Evolutionary conservation across 2,888 invertebrate genomes (phyloP).

Genomic region (Acanthococcus lagerstroemiae): DNA sequence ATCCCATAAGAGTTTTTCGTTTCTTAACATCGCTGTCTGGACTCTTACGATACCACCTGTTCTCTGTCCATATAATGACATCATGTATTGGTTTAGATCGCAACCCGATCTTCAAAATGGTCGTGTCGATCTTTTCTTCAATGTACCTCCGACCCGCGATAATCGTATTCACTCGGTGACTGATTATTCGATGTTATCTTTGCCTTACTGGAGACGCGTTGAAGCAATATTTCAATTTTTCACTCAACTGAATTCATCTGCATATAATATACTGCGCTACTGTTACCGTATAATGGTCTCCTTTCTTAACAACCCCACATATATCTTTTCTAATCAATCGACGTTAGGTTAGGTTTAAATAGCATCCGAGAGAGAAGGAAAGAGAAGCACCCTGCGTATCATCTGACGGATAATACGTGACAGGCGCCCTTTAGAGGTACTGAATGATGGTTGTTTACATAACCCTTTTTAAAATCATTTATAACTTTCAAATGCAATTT

Average conservation of each 20-base stretch:
- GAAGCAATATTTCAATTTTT: slow-evolving; percentile 29
- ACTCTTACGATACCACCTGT: too few relatives aligned
- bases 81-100: too few relatives aligned
- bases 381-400: slow-evolving; percentile 22
- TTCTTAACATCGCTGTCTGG: too few relatives aligned
- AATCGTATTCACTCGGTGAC: not conserved
- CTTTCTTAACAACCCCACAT: not conserved
- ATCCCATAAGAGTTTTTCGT: too few relatives aligned
- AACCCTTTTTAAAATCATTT: slow-evolving; percentile 29
- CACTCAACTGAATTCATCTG: slow-evolving; percentile 30
- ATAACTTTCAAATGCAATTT: slow-evolving; percentile 30
- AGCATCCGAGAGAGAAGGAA: too few relatives aligned
- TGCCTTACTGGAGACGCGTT: slow-evolving; percentile 14
- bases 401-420: slow-evolving; percentile 14
- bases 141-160: too few relatives aligned
- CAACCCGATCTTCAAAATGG: too few relatives aligned
- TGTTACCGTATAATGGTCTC: not conserved
- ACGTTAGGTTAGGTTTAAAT: not conserved
- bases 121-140: too few relatives aligned
- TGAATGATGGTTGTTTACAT: slow-evolving; percentile 25
- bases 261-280: slow-evolving; percentile 18
- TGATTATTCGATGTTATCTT: slow-evolving; percentile 24
- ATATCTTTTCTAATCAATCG: slow-evolving; percentile 24
- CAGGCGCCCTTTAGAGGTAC: slow-evolving; percentile 22
- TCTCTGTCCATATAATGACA: too few relatives aligned